Percentiles rank a stretch among this genome's conserved stretches.
phyloP scores from a whole-genome alignment of 1,140 invertebrate species.

The Temnothorax curvispinosus region DNA sequence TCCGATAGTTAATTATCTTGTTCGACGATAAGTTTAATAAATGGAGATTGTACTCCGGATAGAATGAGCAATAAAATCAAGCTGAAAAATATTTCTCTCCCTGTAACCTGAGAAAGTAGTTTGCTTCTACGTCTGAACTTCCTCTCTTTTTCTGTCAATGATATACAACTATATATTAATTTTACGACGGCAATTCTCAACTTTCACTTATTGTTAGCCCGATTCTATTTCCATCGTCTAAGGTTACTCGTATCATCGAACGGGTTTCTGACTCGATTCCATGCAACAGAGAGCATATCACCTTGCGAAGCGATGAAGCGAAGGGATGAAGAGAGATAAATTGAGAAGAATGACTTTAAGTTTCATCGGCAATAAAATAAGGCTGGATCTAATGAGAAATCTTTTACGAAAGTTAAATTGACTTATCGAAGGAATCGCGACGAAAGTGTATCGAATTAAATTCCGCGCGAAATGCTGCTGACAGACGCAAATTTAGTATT shows the following conservation, averaged over 20 bases:
- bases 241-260: constrained; percentile 26
- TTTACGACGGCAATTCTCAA: constrained; percentile 37
- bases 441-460: not conserved
- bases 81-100: not conserved
- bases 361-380: constrained; percentile 11
- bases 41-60: constrained; percentile 27
- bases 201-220: constrained; percentile 30
- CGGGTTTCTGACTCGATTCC: not conserved
- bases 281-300: not conserved
- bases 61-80: constrained; percentile 7
- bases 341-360: constrained; percentile 26
- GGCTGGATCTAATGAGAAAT: constrained; percentile 45
- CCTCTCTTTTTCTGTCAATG: too few species aligned
- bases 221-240: constrained; percentile 36
- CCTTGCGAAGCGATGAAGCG: not conserved
- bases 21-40: constrained; percentile 47
- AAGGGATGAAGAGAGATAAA: constrained; percentile 13
- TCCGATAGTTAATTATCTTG: constrained; percentile 41
- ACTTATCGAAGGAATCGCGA: constrained; percentile 24
- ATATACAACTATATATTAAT: constrained; percentile 34
- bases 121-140: constrained; percentile 19
- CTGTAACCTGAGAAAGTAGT: constrained; percentile 36
- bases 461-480: not conserved
- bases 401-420: constrained; percentile 46
- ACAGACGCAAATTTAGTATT: constrained; percentile 4